Percentiles rank a stretch among this genome's conserved stretches.
Conservation (phyloP, 2,797 vertebrate species). For the Pipistrellus kuhlii region DNA sequence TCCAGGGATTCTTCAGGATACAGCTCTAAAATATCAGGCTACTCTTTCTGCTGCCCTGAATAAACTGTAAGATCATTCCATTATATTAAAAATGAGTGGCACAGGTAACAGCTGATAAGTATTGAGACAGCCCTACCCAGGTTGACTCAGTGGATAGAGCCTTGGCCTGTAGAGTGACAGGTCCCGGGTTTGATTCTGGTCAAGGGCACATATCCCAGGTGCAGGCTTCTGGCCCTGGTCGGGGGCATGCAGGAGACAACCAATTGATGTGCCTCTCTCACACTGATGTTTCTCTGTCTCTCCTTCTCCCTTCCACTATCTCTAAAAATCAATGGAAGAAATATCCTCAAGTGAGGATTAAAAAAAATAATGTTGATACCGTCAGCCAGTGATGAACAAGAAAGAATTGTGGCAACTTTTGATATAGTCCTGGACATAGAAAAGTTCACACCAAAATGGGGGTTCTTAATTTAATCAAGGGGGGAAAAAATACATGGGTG, state of each 20-base stretch:
- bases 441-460: neutral
- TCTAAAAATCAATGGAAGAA: no score
- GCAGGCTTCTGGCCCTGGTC: no score
- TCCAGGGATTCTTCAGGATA: neutral
- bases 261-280: no score
- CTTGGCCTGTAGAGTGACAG: no score
- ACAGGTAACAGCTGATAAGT: neutral
- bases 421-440: neutral
- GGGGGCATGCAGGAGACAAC: no score
- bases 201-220: no score
- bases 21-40: neutral
- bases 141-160: no score
- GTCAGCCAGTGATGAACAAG: neutral
- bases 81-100: neutral
- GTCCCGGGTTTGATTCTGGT: no score
- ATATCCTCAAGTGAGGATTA: no score
- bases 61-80: neutral
- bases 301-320: no score
- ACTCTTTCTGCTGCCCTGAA: neutral
- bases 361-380: neutral
- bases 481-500: neutral
- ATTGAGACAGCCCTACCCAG: neutral
- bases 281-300: no score
- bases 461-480: neutral
- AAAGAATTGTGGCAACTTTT: neutral